A percentile compares a stretch with the other conserved stretches of the same genome.
phyloP scores from a whole-genome alignment of 1,140 invertebrate genomes.

The Nephila pilipes region DNA sequence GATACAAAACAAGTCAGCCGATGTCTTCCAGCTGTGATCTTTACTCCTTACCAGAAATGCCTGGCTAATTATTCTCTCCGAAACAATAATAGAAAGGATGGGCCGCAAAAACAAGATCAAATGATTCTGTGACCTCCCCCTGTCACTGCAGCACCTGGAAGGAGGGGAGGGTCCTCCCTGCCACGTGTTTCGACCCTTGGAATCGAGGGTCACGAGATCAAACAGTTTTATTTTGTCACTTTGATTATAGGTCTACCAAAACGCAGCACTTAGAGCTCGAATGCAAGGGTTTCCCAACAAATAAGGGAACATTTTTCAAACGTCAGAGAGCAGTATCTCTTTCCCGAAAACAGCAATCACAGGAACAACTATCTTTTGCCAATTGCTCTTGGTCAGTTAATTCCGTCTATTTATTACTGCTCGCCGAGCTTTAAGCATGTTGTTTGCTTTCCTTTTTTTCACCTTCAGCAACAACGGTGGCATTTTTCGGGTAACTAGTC shows the following conservation, averaged over 20 bases:
- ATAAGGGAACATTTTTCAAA: slow-evolving; percentile 68
- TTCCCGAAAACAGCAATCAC: slow-evolving; percentile 61
- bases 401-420: slow-evolving; percentile 62
- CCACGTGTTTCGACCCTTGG: not conserved
- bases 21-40: not conserved
- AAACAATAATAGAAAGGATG: slow-evolving; percentile 9
- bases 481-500: slow-evolving; percentile 24
- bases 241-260: slow-evolving; percentile 71
- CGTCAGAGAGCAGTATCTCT: slow-evolving; percentile 14
- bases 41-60: not conserved
- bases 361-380: slow-evolving; percentile 43
- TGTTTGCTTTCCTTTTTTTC: no score
- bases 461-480: slow-evolving; percentile 54
- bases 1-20: not conserved
- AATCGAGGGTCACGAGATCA: slow-evolving; percentile 60
- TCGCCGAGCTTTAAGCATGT: not conserved
- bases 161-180: slow-evolving; percentile 43
- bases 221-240: slow-evolving; percentile 77
- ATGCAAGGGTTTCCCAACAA: slow-evolving; percentile 8
- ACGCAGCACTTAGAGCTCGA: slow-evolving; percentile 42
- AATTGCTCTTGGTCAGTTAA: slow-evolving; percentile 74
- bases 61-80: not conserved
- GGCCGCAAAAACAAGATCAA: slow-evolving; percentile 44
- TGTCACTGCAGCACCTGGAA: slow-evolving; percentile 74
- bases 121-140: slow-evolving; percentile 56